Evolutionary conservation across 2,888 invertebrate genomes (phyloP), one percentile per base, ranked within the genome.

Genomic region (Pristionchus japonicus): DNA sequence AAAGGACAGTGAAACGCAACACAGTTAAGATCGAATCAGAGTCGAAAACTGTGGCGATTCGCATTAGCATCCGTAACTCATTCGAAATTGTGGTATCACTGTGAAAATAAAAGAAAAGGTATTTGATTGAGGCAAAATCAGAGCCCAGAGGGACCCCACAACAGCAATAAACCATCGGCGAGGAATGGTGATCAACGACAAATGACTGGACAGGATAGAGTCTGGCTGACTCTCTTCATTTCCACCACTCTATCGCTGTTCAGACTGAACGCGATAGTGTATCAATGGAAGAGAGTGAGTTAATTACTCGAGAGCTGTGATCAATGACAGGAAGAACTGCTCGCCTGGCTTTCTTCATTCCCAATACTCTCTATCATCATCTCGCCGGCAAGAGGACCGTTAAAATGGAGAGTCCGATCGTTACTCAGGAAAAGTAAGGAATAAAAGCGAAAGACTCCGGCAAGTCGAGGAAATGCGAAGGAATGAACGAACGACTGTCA

Each of bases 141-240:
- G n/a, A n/a, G n/a, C n/a, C n/a, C 9, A 47, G 11, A 49, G 49
- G 13, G 49, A 49, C 2, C 15, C 49, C 49, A 49, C 20, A 52
- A 52, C 52, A 52, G 20, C 52, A 23, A 52, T 52, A 52, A 52
- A 52, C 52, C 52, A 20, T 23, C 11, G 52, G 20, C 52, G 23
- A 20, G 23, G 52, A 17, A 23, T 23, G 52, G 3, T 4, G 52
- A 52, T 52, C 52, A 52, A 4, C 52, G 52, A 6, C 20, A 52
- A 52, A 52, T 52, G 52, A 52, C 52, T 52, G 49, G 49, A 52
- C 20, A 52, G 20, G 52, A 52, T n/a, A 52, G 52, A 52, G 20
- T n/a, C n/a, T n/a, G n/a, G n/a, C n/a, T n/a, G n/a, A 13, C 52
- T 17, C 52, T 52, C 52, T 52, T 86, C 70, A 74, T 89, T 88